Conservation (phyloP, 2,888 invertebrate species). For the Athalia cordata region DNA sequence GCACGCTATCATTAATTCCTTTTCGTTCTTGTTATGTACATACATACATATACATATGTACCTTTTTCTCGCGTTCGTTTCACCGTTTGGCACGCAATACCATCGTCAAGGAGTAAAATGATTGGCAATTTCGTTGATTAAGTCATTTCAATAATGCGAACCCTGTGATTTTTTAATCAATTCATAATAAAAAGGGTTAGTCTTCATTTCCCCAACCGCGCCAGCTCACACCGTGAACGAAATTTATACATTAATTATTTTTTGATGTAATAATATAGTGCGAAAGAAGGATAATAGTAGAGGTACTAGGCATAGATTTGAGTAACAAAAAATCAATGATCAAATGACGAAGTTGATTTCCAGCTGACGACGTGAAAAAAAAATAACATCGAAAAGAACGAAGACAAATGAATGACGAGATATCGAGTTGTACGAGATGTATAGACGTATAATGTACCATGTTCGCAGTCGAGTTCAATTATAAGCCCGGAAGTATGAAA, state of each 20-base stretch:
- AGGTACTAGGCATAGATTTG: too few species aligned
- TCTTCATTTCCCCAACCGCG: neutral
- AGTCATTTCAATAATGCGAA: slow-evolving; percentile 35
- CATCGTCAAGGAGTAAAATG: slow-evolving; percentile 43
- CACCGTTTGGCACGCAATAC: slow-evolving; percentile 40
- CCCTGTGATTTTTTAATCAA: slow-evolving; percentile 56
- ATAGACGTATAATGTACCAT: neutral
- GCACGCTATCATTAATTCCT: slow-evolving; percentile 29
- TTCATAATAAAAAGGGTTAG: slow-evolving; percentile 48
- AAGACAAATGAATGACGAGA: slow-evolving; percentile 18
- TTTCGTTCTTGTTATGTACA: neutral
- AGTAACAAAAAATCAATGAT: too few species aligned
- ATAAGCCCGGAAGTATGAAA: slow-evolving; percentile 4
- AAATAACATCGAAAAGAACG: neutral
- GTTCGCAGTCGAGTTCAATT: slow-evolving; percentile 25
- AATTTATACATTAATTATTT: neutral
- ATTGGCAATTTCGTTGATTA: slow-evolving; percentile 44
- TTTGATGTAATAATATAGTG: too few species aligned
- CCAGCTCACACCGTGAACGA: neutral
- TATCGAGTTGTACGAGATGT: neutral
- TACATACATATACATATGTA: too few species aligned
- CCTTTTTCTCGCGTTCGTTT: neutral
- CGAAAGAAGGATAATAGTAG: too few species aligned
- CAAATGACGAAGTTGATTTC: too few species aligned
- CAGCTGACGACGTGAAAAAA: too few species aligned